These are phyloP conservation scores for Hylyphantes graminicola DNA, from an alignment of 1,140 invertebrate species.

Conservation along the genomic window DNA sequence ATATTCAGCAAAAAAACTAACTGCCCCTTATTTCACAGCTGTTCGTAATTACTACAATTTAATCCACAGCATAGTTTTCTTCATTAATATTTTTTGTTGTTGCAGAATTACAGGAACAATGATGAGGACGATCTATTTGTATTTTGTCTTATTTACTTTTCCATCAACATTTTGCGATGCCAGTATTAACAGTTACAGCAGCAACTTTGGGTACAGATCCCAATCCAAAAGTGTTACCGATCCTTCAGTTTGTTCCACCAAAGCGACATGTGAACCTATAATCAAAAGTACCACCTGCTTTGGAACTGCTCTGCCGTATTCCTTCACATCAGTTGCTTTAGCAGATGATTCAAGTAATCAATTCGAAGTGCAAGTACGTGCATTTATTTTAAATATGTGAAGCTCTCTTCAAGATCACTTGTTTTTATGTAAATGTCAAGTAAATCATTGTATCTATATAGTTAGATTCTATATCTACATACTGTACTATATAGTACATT, in stretches of 20 bases:
- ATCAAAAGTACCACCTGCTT: slow-evolving; percentile 77
- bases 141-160: not conserved
- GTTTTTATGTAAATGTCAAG: not conserved
- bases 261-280: slow-evolving; percentile 74
- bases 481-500: too few relatives aligned
- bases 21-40: too few relatives aligned
- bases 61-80: too few relatives aligned
- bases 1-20: too few relatives aligned
- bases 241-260: slow-evolving; percentile 16
- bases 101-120: too few relatives aligned
- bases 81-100: too few relatives aligned
- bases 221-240: slow-evolving; percentile 1
- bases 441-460: not conserved
- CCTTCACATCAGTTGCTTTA: slow-evolving; percentile 74
- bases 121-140: not conserved
- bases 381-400: slow-evolving; percentile 16
- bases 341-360: slow-evolving; percentile 77
- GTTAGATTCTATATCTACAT: too few relatives aligned
- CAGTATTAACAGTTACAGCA: not conserved
- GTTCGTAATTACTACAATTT: too few relatives aligned
- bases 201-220: not conserved
- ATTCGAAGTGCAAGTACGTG: slow-evolving; percentile 73
- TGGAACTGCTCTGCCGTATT: slow-evolving; percentile 81
- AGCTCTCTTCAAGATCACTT: not conserved
- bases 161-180: not conserved